Evolutionary conservation across 2,888 invertebrate genomes (phyloP), one percentile per base, ranked within the genome.

Genomic region (Diaprepes abbreviatus): DNA sequence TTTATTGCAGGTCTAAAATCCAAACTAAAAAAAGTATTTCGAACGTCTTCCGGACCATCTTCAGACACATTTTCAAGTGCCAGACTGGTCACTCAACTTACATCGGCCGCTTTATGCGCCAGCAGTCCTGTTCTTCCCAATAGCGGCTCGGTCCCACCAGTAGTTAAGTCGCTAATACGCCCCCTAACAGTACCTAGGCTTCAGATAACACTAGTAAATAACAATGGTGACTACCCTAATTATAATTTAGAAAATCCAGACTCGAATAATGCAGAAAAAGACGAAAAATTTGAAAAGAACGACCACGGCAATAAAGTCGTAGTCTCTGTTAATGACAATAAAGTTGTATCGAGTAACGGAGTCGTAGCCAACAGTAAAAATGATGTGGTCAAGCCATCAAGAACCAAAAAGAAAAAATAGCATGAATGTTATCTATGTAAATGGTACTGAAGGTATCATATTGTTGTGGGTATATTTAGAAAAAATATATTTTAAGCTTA

Each of bases 61-160:
- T 72, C 82, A 55, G 85, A 86, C 72, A 74, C 78, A 14, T 78
- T 79, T 64, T 84, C 85, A 58, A 85, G 84, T 75, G 85, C 86
- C 70, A 83, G 86, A 10, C 76, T 88, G 64, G 87, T 88, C 21
- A 86, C 87, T 14, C 89, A 89, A 76, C 80, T 89, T 58, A 89
- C 89, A 17, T 86, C 87, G 55, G 89, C 89, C 0, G 89, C 89
- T 1, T 82, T 89, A 10, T 89, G 89, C 79, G 89, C 88, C 35
- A 88, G 88, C 76, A 87, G 88, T 60, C 88, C 89, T 1, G 88
- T 87, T 24, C 83, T 89, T 71, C 89, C 89, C 14, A 85, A 86
- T 38, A 83, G 83, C n/a, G 80, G 80, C 21, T 71, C 75, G 12
- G 83, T 86, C 1, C 85, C 88, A n/a, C 87, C 88, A 2, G 85